Conservation (phyloP, 2,888 invertebrate species). For the Diaperis boleti region DNA sequence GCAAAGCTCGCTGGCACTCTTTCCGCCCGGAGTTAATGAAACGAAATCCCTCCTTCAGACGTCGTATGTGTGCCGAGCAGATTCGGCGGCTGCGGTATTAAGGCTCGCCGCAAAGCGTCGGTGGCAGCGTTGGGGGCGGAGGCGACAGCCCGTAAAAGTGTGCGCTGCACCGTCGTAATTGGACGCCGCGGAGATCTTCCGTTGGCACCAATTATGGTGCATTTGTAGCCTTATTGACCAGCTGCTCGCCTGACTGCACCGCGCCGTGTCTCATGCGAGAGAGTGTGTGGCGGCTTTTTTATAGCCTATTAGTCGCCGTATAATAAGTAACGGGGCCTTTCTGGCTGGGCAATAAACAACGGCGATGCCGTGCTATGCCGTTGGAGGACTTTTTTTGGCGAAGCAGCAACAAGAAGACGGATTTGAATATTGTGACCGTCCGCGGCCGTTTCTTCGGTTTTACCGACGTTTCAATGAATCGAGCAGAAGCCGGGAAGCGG, state of each 20-base stretch:
- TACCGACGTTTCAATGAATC: too few species aligned
- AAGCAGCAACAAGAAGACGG: too few species aligned
- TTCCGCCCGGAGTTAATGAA: neutral
- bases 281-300: conserved; percentile 42
- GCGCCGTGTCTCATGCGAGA: too few species aligned
- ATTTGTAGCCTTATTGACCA: conserved; percentile 47
- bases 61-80: conserved; percentile 6
- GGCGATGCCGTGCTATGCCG: too few species aligned
- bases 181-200: conserved; percentile 36
- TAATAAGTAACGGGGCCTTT: conserved; percentile 36
- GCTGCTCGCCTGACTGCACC: conserved; percentile 37
- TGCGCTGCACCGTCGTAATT: conserved; percentile 31
- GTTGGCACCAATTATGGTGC: conserved; percentile 43
- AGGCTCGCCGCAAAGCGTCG: conserved; percentile 24
- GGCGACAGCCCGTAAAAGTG: conserved; percentile 33
- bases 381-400: too few species aligned
- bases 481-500: conserved; percentile 31
- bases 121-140: neutral
- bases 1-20: neutral
- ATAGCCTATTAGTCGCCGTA: conserved; percentile 42
- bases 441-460: too few species aligned
- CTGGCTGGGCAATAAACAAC: conserved; percentile 32
- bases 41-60: neutral
- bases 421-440: too few species aligned
- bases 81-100: conserved; percentile 17